Evolutionary conservation across 2,797 vertebrate genomes (phyloP), one percentile per base, ranked within the genome.

Genomic region (Alcedo atthis): DNA sequence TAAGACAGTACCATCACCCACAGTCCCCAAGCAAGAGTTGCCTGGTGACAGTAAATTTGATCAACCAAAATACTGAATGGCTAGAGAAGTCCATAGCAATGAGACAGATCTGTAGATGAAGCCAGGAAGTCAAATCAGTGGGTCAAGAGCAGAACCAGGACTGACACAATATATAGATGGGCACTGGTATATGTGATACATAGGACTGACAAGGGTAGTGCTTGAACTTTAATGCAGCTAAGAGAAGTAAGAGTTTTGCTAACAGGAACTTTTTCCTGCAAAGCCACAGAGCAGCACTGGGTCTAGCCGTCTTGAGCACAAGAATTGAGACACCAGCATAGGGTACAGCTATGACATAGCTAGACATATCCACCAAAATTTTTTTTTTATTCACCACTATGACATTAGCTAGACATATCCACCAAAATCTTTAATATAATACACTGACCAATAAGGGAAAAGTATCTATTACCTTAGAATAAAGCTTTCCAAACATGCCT

Each of bases 381-480:
- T 74, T 82, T 53, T 40, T 40, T 40, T 40, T 40, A 40, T 40
- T 40, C 37, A 40, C 28, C 16, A 28, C 51, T 30, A 16, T 28
- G 51, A 53, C 49, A 28, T 51, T 28, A 51, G 49, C 49, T 51
- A 51, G 49, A 51, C 15, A 15, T 51, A 51, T 51, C 25, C 25
- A 51, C 11, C 9, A 80, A 80, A 80, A 69, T 77, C 25, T 74
- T 82, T 53, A 57, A 30, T 16, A 28, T 15, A 82, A 67, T 33
- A 11, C 0, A 1, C 20, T 46, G 26, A 10, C 40, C 70, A 71
- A 64, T 15, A 83, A 37, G 70, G 24, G 42, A 67, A 70, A 4
- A 0, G 7, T 45, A 32, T 19, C 15, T 55, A n/a, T 64, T 0
- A 0, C 24, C 32, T 80, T 24, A 68, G n/a, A 82, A 57, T 30